A percentile compares a stretch with the other conserved stretches of the same genome.
phyloP scores from a whole-genome alignment of 2,797 vertebrate species.

The Cichlasoma orientale region DNA sequence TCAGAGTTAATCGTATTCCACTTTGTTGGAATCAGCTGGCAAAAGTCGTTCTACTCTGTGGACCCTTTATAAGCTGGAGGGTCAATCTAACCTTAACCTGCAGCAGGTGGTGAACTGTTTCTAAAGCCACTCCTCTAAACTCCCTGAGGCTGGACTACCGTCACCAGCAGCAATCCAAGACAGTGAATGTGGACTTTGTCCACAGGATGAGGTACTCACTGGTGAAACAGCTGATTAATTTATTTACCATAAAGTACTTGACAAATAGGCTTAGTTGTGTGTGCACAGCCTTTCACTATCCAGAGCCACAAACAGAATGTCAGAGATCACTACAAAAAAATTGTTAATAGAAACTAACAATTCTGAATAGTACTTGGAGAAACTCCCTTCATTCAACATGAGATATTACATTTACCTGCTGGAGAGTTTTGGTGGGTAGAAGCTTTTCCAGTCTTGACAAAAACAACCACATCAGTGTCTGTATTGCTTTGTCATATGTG shows the following conservation, averaged over 20 bases:
- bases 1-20: no score
- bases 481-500: constrained; percentile 79
- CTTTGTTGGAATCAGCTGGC: no score
- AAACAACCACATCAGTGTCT: constrained; percentile 84
- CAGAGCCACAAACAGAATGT: not conserved
- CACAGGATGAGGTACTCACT: not conserved
- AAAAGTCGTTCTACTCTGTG: not conserved
- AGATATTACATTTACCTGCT: constrained; percentile 56
- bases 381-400: not conserved
- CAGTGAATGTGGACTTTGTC: not conserved
- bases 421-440: constrained; percentile 71
- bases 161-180: not conserved
- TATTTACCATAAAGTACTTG: not conserved
- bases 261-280: not conserved
- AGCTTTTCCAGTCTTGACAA: constrained; percentile 83
- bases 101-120: not conserved
- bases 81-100: not conserved
- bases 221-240: no score
- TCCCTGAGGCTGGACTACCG: not conserved
- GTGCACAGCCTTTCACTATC: not conserved
- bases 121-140: not conserved
- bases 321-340: not conserved
- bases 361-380: not conserved
- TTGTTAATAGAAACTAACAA: not conserved
- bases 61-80: not conserved